Evolutionary conservation across 2,797 vertebrate genomes (phyloP).

Genomic region (Neopelma chrysocephalum): DNA sequence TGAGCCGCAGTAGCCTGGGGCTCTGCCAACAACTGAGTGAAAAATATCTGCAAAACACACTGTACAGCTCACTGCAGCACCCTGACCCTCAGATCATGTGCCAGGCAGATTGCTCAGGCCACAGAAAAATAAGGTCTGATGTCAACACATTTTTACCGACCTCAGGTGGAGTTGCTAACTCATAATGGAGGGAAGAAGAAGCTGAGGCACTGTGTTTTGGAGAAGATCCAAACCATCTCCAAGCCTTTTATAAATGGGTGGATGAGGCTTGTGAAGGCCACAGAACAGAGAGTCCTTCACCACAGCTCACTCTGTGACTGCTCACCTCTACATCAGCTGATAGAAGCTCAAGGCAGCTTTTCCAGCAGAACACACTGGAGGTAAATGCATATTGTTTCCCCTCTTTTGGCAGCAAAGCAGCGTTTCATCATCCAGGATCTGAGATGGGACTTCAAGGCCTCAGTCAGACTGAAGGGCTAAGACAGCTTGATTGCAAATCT

Average conservation of each 20-base stretch:
- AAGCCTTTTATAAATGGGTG: neutral
- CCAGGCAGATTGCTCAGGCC: neutral
- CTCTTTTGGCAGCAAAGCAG: neutral
- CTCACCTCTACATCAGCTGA: neutral
- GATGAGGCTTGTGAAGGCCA: neutral
- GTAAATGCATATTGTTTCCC: neutral
- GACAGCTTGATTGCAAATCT: neutral
- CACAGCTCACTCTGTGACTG: neutral
- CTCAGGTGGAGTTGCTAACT: neutral
- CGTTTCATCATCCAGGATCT: neutral
- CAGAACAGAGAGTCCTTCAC: neutral
- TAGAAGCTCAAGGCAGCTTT: neutral
- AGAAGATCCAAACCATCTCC: neutral
- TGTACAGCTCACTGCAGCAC: neutral
- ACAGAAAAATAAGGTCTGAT: neutral
- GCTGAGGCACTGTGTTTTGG: neutral
- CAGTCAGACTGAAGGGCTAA: neutral
- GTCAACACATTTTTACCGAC: neutral
- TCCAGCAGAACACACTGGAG: neutral
- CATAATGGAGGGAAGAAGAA: neutral
- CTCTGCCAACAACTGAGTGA: neutral
- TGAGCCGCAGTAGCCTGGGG: neutral
- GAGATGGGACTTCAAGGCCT: neutral
- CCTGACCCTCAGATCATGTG: neutral
- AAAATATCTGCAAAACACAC: slow-evolving; percentile 18